Evolutionary conservation across 2,797 vertebrate species (phyloP).

Genomic region (Gila robusta): DNA sequence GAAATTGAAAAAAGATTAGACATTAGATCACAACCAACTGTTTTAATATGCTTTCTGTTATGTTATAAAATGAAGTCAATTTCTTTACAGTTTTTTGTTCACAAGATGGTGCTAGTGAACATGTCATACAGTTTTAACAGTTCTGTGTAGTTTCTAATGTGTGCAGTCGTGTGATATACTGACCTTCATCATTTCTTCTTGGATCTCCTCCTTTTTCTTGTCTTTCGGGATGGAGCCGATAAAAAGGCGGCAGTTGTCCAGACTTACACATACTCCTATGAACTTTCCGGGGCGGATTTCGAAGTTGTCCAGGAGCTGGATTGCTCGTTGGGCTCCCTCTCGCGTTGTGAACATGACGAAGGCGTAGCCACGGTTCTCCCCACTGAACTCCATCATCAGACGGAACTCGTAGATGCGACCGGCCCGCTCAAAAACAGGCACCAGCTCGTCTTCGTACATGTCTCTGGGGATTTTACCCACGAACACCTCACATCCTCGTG

Average conservation of each 20-base stretch:
- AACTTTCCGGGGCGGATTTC: conserved; percentile 91
- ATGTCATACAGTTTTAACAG: neutral
- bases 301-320: conserved; percentile 89
- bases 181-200: conserved; percentile 91
- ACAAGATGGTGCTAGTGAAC: neutral
- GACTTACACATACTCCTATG: conserved; percentile 93
- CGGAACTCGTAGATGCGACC: conserved; percentile 94
- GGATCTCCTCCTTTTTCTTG: conserved; percentile 92
- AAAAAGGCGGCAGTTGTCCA: conserved; percentile 96
- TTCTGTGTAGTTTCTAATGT: neutral
- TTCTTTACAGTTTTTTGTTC: neutral
- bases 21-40: neutral
- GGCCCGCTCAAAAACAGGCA: conserved; percentile 90
- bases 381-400: conserved; percentile 98
- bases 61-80: neutral
- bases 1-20: neutral
- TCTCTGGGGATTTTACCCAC: conserved; percentile 97
- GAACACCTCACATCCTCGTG: conserved; percentile 94
- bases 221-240: conserved; percentile 95
- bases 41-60: neutral
- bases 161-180: conserved; percentile 40
- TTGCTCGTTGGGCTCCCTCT: conserved; percentile 89
- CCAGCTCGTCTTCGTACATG: conserved; percentile 93
- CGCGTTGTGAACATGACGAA: conserved; percentile 94
- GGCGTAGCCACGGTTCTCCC: conserved; percentile 96